Evolutionary conservation across 2,797 vertebrate genomes (phyloP).

Genomic region (Meriones psammophilus): DNA sequence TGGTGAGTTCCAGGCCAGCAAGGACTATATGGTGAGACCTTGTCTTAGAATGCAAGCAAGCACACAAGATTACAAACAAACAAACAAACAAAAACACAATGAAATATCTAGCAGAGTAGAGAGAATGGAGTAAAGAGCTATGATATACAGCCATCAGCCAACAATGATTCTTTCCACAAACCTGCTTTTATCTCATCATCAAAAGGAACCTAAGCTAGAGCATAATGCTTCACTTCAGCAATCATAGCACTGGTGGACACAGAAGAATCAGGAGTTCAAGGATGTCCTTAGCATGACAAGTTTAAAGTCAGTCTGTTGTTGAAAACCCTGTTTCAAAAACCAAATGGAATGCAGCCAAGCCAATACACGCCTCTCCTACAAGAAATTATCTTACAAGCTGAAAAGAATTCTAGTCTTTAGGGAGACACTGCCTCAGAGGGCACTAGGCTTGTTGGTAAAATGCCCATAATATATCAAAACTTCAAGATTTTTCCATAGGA

Average conservation of each 20-base stretch:
- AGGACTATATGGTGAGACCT: neutral
- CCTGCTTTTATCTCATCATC: neutral
- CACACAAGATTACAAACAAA: neutral
- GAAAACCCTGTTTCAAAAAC: neutral
- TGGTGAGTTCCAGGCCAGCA: neutral
- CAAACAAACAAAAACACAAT: neutral
- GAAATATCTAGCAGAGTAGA: neutral
- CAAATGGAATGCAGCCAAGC: neutral
- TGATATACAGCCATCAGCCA: neutral
- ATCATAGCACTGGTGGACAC: no score
- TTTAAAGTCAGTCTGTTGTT: no score
- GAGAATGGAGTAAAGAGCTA: neutral
- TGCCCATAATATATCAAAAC: neutral
- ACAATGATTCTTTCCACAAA: neutral
- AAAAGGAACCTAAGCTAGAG: neutral
- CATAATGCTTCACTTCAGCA: neutral
- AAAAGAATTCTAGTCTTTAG: neutral
- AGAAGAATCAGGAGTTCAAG: neutral
- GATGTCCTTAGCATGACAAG: no score
- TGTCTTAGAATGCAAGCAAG: neutral
- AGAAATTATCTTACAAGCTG: neutral
- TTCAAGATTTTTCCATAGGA: neutral
- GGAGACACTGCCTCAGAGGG: no score
- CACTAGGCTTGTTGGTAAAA: neutral
- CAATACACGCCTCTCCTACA: neutral